Percentiles rank a stretch among this genome's conserved stretches.
Conservation (phyloP, 2,113 vertebrate genomes). For the Cromileptes altivelis region DNA sequence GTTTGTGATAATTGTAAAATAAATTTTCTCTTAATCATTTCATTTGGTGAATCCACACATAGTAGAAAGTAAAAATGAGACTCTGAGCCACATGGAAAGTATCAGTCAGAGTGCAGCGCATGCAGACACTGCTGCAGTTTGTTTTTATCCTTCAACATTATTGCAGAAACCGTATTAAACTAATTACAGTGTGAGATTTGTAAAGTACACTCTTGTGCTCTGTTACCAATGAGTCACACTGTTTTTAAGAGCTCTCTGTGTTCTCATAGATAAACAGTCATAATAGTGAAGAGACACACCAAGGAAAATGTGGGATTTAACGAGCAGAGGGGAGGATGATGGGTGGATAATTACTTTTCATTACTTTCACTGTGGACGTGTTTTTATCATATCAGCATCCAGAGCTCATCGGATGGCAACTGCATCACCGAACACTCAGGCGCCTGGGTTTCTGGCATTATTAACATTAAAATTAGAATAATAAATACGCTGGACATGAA, state of each 20-base stretch:
- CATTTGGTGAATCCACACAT: neutral
- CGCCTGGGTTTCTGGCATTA: conserved; percentile 42
- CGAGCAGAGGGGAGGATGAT: conserved; percentile 16
- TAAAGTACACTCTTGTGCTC: conserved; percentile 18
- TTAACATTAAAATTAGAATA: conserved; percentile 34
- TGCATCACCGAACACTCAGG: conserved; percentile 19
- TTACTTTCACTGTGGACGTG: conserved; percentile 34
- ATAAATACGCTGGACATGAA: conserved; percentile 38
- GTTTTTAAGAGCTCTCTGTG: conserved; percentile 31
- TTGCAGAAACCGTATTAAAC: neutral
- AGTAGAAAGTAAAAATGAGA: neutral
- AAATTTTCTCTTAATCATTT: neutral
- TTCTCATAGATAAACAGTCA: conserved; percentile 21
- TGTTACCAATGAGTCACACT: conserved; percentile 22
- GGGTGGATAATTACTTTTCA: conserved; percentile 12
- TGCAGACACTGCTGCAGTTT: neutral
- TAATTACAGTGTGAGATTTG: conserved; percentile 6
- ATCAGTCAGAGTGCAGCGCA: neutral
- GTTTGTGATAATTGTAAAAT: neutral
- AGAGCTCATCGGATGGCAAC: conserved; percentile 31
- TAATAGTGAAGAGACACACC: conserved; percentile 31
- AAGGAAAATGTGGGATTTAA: conserved; percentile 35
- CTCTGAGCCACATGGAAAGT: neutral
- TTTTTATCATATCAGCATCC: conserved; percentile 37
- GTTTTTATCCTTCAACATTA: neutral